Evolutionary conservation across 2,888 invertebrate genomes (phyloP).

Genomic region (Acrobasis repandana): DNA sequence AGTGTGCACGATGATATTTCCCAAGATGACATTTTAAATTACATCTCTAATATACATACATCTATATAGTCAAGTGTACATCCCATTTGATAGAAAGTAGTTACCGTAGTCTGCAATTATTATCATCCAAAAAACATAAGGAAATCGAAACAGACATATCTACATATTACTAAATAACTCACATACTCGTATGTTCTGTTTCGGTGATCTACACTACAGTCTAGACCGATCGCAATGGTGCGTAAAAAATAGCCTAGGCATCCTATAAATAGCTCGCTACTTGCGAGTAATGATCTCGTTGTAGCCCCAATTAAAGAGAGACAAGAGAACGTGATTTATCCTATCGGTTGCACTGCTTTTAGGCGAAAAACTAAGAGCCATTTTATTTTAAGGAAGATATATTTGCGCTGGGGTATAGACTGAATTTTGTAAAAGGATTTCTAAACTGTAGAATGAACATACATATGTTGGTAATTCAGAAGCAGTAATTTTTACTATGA

Average conservation of each 20-base stretch:
- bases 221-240: slow-evolving; percentile 39
- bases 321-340: slow-evolving; percentile 11
- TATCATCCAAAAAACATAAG: too few relatives aligned
- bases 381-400: neutral
- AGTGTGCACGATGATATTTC: too few relatives aligned
- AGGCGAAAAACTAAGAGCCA: neutral
- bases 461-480: too few relatives aligned
- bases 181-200: neutral
- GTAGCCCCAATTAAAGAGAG: slow-evolving; percentile 18
- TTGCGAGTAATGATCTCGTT: slow-evolving; percentile 18
- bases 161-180: too few relatives aligned
- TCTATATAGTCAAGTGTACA: too few relatives aligned
- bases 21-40: neutral
- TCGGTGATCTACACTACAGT: neutral
- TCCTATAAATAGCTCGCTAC: slow-evolving; percentile 19
- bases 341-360: neutral
- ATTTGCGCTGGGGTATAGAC: neutral
- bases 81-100: too few relatives aligned
- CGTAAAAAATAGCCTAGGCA: slow-evolving; percentile 33
- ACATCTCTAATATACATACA: neutral
- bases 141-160: too few relatives aligned
- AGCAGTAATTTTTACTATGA: too few relatives aligned
- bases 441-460: neutral
- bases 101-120: too few relatives aligned
- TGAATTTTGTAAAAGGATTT: neutral